These are phyloP conservation scores for Nymphalis io DNA, from an alignment of 1,140 invertebrate species.

Conservation along the genomic window DNA sequence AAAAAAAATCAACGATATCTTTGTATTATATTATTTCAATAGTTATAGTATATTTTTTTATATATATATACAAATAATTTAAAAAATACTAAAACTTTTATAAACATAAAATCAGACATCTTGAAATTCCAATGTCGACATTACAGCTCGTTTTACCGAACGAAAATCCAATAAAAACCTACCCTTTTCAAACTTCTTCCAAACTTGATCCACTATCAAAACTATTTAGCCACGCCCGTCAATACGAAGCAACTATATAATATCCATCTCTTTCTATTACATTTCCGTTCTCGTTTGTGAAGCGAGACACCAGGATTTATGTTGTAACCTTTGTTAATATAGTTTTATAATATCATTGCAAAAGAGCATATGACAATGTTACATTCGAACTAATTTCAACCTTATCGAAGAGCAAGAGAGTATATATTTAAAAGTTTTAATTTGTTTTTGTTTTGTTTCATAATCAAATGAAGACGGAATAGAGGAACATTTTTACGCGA, in stretches of 20 bases:
- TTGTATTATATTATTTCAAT: no score
- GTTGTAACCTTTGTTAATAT: conserved; percentile 72
- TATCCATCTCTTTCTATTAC: conserved; percentile 51
- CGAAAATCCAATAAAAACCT: conserved; percentile 74
- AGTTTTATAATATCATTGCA: conserved; percentile 52
- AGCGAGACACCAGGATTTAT: conserved; percentile 55
- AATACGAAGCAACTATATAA: conserved; percentile 41
- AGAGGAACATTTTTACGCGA: conserved; percentile 75
- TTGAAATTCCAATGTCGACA: conserved; percentile 45
- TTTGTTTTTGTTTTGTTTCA: conserved; percentile 36
- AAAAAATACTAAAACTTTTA: conserved; percentile 6
- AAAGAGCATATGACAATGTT: conserved; percentile 40
- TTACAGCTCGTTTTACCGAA: conserved; percentile 42
- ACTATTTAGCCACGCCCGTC: conserved; percentile 71
- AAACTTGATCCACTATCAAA: conserved; percentile 72
- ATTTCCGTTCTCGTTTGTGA: conserved; percentile 27
- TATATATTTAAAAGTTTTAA: conserved; percentile 20
- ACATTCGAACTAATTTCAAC: conserved; percentile 18
- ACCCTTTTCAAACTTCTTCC: conserved; percentile 72
- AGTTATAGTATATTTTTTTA: no score
- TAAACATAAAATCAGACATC: conserved; percentile 41
- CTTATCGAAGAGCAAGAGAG: neutral
- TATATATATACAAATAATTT: no score
- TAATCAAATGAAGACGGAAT: conserved; percentile 45
- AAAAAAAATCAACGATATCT: no score